Evolutionary conservation across 1,140 invertebrate species (phyloP).

Genomic region (Littorina saxatilis): DNA sequence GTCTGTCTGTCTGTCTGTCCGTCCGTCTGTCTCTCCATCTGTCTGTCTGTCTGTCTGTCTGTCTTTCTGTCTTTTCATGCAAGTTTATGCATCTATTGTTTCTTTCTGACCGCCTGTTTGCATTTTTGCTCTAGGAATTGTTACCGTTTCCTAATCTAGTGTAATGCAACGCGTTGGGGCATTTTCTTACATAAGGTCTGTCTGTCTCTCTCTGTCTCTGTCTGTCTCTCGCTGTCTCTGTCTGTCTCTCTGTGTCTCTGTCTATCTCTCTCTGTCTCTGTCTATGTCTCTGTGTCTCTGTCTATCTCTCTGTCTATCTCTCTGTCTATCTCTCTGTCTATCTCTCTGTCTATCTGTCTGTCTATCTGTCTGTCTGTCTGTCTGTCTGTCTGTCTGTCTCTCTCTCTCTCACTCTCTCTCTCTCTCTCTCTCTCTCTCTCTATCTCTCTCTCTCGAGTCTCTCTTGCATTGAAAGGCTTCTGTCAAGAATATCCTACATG

Average conservation of each 20-base stretch:
- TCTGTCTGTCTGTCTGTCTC: background rate
- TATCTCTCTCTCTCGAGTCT: too few species aligned
- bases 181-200: too few species aligned
- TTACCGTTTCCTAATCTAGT: too few species aligned
- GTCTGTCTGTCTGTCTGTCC: background rate
- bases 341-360: background rate
- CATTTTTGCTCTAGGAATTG: too few species aligned
- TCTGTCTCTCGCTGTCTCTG: background rate
- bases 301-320: background rate
- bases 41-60: background rate
- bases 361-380: background rate
- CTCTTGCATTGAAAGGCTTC: too few species aligned
- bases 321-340: background rate
- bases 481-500: too few species aligned
- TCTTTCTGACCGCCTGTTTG: too few species aligned
- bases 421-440: background rate
- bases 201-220: background rate
- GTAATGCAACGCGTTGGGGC: too few species aligned
- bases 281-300: background rate
- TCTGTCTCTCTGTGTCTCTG: background rate
- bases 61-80: too few species aligned
- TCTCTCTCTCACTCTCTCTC: background rate
- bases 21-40: background rate
- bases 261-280: background rate
- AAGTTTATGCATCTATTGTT: too few species aligned